Evolutionary conservation across 2,113 vertebrate genomes (phyloP), one percentile per base, ranked within the genome.

Genomic region (Sylvilagus bachmani): DNA sequence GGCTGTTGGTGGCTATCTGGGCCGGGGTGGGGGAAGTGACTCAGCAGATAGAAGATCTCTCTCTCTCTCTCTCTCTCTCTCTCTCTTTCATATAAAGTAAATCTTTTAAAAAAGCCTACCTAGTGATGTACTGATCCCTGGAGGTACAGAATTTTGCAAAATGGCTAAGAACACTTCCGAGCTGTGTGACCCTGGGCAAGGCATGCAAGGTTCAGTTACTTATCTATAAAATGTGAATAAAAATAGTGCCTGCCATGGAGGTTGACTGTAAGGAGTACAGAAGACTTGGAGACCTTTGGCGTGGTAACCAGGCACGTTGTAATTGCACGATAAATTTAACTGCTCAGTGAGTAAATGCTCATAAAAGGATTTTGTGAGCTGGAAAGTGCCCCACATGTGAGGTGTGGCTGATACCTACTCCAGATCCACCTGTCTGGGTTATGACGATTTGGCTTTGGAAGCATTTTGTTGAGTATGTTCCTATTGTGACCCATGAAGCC

Each of bases 141-240:
- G 44, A 21, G 71, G 83, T 44, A 66, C 25, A 36, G 9, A 55
- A 92, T 33, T 78, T 31, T 29, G 11, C 75, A 71, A 17, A 89
- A 51, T 4, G 12, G 16, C 64, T 81, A 25, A 36, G 9, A 89
- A 11, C 10, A 29, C 51, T 62, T 81, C 55, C 19, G 31, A 64
- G 70, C 27, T 29, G 21, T 49, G 58, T 83, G 93, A 89, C n/a
- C 38, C 61, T 49, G 70, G 51, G 33, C 29, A 79, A 91, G 17
- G 38, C 58, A 38, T 31, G 80, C 67, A 87, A 86, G 61, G 27
- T 53, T 88, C 82, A 53, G 44, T 77, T 83, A 79, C 67, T 87
- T 31, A n/a, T 78, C 49, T 86, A 55, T 79, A 78, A 91, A 83
- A 66, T 79, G 85, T 58, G 71, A 44, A 44, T 16, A 13, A 51